Evolutionary conservation across 2,113 vertebrate species (phyloP).

Genomic region (Cyprinodon brontotheroides): DNA sequence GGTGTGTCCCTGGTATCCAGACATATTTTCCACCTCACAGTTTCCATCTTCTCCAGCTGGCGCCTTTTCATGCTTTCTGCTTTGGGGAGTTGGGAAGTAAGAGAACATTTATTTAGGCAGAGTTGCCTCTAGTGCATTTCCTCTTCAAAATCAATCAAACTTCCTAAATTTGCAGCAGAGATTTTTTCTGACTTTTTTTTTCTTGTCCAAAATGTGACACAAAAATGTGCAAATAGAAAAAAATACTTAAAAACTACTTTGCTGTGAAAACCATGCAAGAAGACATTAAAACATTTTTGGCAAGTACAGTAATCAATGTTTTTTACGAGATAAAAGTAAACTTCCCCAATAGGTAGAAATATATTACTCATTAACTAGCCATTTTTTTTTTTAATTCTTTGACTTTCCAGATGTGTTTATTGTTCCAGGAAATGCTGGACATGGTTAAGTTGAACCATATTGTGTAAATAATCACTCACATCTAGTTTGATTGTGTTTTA

Average conservation of each 20-base stretch:
- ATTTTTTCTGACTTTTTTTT: background rate
- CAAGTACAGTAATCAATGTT: background rate
- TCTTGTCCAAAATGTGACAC: background rate
- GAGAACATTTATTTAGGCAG: constrained; percentile 26
- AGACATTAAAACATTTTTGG: too few species aligned
- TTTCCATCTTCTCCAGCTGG: constrained; percentile 61
- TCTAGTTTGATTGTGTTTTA: constrained; percentile 55
- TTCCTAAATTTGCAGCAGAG: background rate
- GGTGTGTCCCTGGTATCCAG: constrained; percentile 4
- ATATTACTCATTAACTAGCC: background rate
- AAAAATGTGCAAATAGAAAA: background rate
- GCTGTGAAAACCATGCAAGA: background rate
- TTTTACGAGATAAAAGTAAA: background rate
- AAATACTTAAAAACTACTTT: background rate
- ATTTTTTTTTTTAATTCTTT: constrained; percentile 40
- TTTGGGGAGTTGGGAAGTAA: constrained; percentile 38
- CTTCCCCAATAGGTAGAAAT: background rate
- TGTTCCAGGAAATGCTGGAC: constrained; percentile 50
- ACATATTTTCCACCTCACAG: constrained; percentile 52
- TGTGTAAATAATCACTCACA: constrained; percentile 62
- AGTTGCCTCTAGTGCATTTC: background rate
- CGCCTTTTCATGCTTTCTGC: constrained; percentile 34
- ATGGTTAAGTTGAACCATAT: constrained; percentile 56
- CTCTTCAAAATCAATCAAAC: background rate
- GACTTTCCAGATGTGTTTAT: constrained; percentile 61